Conservation (phyloP, 2,797 vertebrate genomes). For the Meda fulgida region DNA sequence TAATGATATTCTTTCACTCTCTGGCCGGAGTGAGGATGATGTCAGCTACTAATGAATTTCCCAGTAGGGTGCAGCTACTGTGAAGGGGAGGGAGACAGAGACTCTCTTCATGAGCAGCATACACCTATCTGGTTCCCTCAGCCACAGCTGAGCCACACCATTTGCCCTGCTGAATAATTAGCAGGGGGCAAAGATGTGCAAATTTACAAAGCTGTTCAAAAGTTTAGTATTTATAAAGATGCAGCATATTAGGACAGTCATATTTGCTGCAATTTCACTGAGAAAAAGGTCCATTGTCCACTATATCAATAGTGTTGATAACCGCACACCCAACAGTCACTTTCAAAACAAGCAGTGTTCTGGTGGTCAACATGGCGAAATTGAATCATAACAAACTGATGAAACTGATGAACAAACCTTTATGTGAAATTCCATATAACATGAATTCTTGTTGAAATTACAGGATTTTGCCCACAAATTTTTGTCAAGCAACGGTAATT, state of each 20-base stretch:
- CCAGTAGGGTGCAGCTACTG: constrained; percentile 79
- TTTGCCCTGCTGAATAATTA: not conserved
- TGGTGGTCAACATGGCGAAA: not conserved
- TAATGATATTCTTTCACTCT: constrained; percentile 78
- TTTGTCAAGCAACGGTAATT: not conserved
- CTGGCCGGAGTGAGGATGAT: constrained; percentile 76
- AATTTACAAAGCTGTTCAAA: not conserved
- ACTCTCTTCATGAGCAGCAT: constrained; percentile 74
- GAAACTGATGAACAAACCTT: too few relatives aligned
- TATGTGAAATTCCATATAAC: not conserved
- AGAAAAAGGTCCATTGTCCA: not conserved
- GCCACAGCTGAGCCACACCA: constrained; percentile 34
- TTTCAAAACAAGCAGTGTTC: not conserved
- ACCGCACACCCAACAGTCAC: not conserved
- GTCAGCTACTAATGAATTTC: constrained; percentile 83
- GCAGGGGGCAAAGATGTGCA: not conserved
- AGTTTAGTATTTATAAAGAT: not conserved
- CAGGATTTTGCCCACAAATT: not conserved
- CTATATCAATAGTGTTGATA: not conserved
- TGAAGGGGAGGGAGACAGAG: constrained; percentile 76
- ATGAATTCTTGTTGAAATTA: not conserved
- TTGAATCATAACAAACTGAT: not conserved
- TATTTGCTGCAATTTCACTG: not conserved
- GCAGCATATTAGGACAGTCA: not conserved
- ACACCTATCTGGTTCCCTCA: constrained; percentile 71